Evolutionary conservation across 2,888 invertebrate species (phyloP).

Genomic region (Torymus auratus): DNA sequence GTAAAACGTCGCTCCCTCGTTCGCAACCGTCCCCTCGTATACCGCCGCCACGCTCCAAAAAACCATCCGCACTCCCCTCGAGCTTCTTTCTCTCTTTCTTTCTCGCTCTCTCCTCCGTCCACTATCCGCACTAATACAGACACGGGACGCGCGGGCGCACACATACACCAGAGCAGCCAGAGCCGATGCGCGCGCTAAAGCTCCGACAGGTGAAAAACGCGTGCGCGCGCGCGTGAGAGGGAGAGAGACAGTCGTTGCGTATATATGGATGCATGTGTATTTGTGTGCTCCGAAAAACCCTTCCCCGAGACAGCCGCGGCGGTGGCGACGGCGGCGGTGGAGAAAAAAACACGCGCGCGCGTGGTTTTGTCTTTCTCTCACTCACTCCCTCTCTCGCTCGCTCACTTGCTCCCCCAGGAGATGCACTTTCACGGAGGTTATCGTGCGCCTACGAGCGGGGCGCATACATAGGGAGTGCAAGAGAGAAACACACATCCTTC

Average conservation of each 20-base stretch:
- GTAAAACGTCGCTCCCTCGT: not conserved
- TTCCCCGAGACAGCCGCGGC: no score
- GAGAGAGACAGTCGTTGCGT: not conserved
- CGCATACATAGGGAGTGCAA: constrained; percentile 1
- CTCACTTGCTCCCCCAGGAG: constrained; percentile 45
- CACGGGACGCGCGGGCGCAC: not conserved
- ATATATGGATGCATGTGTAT: not conserved
- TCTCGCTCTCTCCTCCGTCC: constrained; percentile 19
- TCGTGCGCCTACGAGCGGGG: constrained; percentile 37
- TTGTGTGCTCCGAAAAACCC: not conserved
- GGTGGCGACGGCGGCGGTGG: not conserved
- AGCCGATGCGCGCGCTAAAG: constrained; percentile 26
- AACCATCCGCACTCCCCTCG: not conserved
- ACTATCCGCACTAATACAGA: constrained; percentile 37
- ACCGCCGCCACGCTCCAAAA: not conserved
- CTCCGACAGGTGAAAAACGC: constrained; percentile 59
- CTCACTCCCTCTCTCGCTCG: constrained; percentile 16
- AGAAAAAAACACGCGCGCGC: constrained; percentile 34
- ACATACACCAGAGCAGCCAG: not conserved
- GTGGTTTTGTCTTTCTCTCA: not conserved
- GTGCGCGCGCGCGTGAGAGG: constrained; percentile 29
- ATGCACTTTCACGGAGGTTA: constrained; percentile 57
- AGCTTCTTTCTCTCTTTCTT: not conserved
- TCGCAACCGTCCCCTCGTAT: not conserved
- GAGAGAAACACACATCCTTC: constrained; percentile 40